Conservation (phyloP, 53 echinoderm and acorn worm species). For the Zoroaster sp. region DNA sequence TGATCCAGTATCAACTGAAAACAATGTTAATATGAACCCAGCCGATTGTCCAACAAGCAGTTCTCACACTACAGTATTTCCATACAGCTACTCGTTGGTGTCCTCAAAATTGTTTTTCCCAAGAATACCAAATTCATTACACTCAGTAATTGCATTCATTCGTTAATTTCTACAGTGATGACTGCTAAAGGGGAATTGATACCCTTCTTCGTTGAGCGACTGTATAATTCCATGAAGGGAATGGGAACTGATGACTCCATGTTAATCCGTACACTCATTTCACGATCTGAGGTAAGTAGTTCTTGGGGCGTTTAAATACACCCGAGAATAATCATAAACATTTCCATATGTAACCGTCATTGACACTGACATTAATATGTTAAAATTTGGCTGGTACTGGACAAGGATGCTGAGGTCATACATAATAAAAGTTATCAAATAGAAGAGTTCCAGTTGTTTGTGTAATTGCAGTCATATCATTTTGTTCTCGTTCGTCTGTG, state of each 20-base stretch:
- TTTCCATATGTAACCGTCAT: no score
- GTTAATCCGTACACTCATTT: constrained; percentile 72
- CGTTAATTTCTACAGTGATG: not conserved
- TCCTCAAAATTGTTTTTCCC: no score
- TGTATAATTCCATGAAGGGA: constrained; percentile 78
- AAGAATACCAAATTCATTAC: no score
- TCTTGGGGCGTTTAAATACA: no score
- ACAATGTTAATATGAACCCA: no score
- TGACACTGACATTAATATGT: no score
- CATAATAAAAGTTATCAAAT: not conserved
- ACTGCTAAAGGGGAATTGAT: constrained; percentile 4
- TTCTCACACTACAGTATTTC: no score
- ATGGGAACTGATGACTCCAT: constrained; percentile 77
- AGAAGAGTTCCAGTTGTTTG: no score
- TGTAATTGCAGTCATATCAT: not conserved
- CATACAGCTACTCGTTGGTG: no score
- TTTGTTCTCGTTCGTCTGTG: not conserved
- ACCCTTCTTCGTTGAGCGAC: constrained; percentile 45
- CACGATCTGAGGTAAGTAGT: constrained; percentile 74
- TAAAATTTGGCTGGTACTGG: not conserved
- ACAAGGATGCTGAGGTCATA: not conserved
- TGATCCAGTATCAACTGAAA: no score
- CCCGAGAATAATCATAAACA: not conserved
- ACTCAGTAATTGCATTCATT: not conserved
- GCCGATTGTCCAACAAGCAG: no score